Percentiles rank a stretch among this genome's conserved stretches.
These are phyloP conservation scores for Holothuria scabra DNA, from an alignment of 53 echinoderm and acorn worm genomes.

Conservation along the genomic window DNA sequence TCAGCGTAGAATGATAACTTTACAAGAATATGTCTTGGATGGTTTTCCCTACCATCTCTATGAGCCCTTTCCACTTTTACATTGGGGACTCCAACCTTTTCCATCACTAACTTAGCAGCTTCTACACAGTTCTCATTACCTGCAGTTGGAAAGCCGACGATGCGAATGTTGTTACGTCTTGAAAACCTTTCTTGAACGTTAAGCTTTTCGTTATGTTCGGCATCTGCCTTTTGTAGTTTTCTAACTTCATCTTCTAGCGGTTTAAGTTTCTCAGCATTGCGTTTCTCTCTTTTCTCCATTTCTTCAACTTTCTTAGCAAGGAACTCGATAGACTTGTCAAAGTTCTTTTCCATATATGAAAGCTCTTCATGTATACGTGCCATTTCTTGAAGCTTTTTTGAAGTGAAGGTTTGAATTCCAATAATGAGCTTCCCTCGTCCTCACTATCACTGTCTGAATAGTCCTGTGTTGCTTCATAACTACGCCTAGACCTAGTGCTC, in stretches of 20 bases:
- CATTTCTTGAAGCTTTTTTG: not conserved
- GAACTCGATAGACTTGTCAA: too few species aligned
- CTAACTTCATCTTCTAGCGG: not conserved
- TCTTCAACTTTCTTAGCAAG: not conserved
- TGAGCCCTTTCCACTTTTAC: slow-evolving; percentile 5
- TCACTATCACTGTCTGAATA: not conserved
- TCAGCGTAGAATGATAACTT: slow-evolving; percentile 9
- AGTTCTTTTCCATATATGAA: too few species aligned
- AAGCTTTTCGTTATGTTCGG: not conserved
- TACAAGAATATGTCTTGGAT: not conserved
- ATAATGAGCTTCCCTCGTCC: not conserved
- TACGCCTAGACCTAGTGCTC: not conserved
- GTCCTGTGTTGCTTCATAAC: not conserved
- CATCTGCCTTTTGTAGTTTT: not conserved
- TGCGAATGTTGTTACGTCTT: not conserved
- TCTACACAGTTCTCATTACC: not conserved
- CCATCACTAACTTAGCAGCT: not conserved
- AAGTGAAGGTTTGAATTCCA: not conserved
- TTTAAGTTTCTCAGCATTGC: not conserved
- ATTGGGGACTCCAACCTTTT: not conserved
- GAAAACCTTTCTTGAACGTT: slow-evolving; percentile 8
- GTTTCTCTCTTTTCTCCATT: not conserved
- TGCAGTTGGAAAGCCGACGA: not conserved
- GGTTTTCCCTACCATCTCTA: not conserved
- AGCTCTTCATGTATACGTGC: too few species aligned